These are phyloP conservation scores for Tetraneura akinire DNA, from an alignment of 1,140 invertebrate genomes.

Conservation along the genomic window DNA sequence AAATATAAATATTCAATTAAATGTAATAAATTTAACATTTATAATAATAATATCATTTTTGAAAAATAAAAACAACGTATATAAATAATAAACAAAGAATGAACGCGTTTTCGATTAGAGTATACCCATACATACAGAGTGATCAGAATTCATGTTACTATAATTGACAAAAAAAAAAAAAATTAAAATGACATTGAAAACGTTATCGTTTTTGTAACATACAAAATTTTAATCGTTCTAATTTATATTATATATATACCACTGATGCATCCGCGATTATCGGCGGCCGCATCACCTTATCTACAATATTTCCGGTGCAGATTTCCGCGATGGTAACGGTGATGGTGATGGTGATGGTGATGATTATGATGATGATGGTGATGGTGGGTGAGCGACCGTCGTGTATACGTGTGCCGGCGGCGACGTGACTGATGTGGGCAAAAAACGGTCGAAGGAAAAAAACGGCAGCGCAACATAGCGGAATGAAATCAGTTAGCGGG, in stretches of 20 bases:
- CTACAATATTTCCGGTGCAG: neutral
- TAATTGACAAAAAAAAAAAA: neutral
- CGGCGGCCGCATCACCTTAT: neutral
- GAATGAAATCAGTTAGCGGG: neutral
- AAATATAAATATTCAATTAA: neutral
- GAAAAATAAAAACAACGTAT: neutral
- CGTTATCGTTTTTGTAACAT: neutral
- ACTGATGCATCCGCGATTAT: neutral
- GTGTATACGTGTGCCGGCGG: conserved; percentile 24
- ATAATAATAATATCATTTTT: neutral
- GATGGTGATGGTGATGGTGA: neutral
- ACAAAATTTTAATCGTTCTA: neutral
- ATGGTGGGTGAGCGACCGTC: neutral
- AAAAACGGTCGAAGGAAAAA: conserved; percentile 3
- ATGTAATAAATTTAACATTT: neutral
- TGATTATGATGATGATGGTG: neutral
- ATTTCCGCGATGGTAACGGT: neutral
- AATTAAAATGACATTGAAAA: neutral
- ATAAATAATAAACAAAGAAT: too few relatives aligned
- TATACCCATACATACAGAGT: too few relatives aligned
- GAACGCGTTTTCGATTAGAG: too few relatives aligned
- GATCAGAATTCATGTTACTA: too few relatives aligned
- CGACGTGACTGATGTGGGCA: conserved; percentile 30
- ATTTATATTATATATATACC: neutral
- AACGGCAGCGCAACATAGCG: neutral